Conservation (phyloP, 2,888 invertebrate genomes). For the Laothoe populi region DNA sequence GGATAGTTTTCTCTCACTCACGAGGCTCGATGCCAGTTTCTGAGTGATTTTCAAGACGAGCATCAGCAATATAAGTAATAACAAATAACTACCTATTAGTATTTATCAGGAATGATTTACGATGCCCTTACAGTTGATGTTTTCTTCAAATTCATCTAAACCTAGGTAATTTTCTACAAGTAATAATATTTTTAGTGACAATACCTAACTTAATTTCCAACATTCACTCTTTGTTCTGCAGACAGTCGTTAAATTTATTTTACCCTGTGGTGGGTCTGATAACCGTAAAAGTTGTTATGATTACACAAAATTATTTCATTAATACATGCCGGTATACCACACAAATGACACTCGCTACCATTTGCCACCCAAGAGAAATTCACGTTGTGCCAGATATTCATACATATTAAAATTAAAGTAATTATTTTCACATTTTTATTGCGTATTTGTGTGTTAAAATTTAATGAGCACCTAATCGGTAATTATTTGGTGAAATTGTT, state of each 20-base stretch:
- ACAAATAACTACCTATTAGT: too few relatives aligned
- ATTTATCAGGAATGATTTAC: background rate
- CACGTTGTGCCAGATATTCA: constrained; percentile 33
- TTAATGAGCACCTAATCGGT: constrained; percentile 39
- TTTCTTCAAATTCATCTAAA: too few relatives aligned
- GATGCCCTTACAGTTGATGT: background rate
- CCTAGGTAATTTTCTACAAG: too few relatives aligned
- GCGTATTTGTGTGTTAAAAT: constrained; percentile 42
- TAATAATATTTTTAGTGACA: too few relatives aligned
- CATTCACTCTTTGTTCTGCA: background rate
- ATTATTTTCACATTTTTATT: constrained; percentile 58
- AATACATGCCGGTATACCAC: background rate
- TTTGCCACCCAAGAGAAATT: constrained; percentile 35
- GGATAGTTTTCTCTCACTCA: constrained; percentile 90
- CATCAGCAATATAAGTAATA: background rate
- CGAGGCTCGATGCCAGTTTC: constrained; percentile 86
- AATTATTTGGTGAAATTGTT: constrained; percentile 45
- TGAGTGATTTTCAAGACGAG: constrained; percentile 53
- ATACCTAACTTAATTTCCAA: background rate
- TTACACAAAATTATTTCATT: constrained; percentile 5
- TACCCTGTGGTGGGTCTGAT: constrained; percentile 13
- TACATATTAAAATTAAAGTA: constrained; percentile 43
- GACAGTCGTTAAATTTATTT: background rate
- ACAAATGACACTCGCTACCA: background rate
- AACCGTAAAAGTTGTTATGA: constrained; percentile 1